A percentile compares a stretch with the other conserved stretches of the same genome.
Conservation (phyloP, 2,113 vertebrate species). For the Mirounga angustirostris region DNA sequence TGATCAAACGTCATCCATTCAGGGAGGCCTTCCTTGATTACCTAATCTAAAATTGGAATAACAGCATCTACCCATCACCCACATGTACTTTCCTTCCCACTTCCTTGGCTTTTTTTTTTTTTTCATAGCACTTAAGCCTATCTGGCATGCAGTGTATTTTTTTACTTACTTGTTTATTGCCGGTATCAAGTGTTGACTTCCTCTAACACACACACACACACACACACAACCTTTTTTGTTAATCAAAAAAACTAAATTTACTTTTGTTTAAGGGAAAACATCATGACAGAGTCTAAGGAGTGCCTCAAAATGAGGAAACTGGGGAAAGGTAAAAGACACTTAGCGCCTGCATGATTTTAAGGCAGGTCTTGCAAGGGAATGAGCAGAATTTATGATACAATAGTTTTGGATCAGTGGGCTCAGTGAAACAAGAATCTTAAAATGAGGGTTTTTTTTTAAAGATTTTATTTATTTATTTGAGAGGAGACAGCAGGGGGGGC, state of each 20-base stretch:
- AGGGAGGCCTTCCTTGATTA: neutral
- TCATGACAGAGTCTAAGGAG: neutral
- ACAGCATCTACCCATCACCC: neutral
- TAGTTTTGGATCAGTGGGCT: neutral
- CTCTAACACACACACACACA: neutral
- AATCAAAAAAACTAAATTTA: neutral
- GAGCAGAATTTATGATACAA: neutral
- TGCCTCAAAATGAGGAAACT: neutral
- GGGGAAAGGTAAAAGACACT: neutral
- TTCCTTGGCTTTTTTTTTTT: neutral
- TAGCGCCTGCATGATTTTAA: neutral
- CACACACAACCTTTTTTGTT: neutral
- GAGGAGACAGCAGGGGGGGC: too few relatives aligned
- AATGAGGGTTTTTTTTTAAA: neutral
- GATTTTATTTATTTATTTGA: too few relatives aligned
- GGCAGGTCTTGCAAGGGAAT: neutral
- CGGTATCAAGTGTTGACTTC: neutral
- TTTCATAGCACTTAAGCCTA: neutral
- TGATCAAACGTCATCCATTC: constrained; percentile 4
- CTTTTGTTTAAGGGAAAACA: constrained; percentile 6
- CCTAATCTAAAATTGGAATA: constrained; percentile 4
- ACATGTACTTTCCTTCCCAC: neutral
- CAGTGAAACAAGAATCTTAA: neutral
- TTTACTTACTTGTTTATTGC: constrained; percentile 16
- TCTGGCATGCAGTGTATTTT: neutral